These are phyloP conservation scores for Drosophila subobscura DNA, from an alignment of 1,140 invertebrate species.

Conservation along the genomic window DNA sequence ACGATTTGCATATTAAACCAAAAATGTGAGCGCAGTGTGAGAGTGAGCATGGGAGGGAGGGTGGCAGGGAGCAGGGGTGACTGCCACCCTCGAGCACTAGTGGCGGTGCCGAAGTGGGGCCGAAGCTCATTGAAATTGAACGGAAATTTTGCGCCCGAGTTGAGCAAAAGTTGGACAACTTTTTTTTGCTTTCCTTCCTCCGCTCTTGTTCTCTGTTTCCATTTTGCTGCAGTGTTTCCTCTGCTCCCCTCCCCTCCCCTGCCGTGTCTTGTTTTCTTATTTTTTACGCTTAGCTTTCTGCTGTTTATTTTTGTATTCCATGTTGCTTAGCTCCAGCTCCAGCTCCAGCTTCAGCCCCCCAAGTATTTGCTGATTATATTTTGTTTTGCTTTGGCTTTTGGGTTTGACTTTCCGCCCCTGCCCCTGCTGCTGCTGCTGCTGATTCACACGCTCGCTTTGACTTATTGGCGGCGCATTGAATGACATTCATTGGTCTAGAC, in stretches of 20 bases:
- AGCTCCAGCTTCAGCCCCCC: constrained; percentile 9
- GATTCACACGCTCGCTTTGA: constrained; percentile 72
- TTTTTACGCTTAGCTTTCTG: constrained; percentile 35
- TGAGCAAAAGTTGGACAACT: constrained; percentile 46
- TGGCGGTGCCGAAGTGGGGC: not conserved
- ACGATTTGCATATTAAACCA: constrained; percentile 57
- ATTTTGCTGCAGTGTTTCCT: not conserved
- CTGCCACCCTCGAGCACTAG: too few relatives aligned
- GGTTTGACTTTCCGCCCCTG: too few relatives aligned
- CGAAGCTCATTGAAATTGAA: constrained; percentile 43
- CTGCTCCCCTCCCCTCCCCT: not conserved
- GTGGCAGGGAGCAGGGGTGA: not conserved
- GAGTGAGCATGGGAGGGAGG: not conserved
- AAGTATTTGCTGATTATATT: constrained; percentile 56
- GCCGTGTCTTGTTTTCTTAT: too few relatives aligned
- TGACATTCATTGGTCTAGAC: constrained; percentile 69
- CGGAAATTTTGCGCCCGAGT: constrained; percentile 53
- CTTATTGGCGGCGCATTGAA: constrained; percentile 61
- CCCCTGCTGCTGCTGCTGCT: constrained; percentile 16
- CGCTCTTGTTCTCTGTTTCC: constrained; percentile 15
- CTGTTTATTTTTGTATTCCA: constrained; percentile 20
- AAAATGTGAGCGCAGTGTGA: not conserved
- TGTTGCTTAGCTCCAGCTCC: constrained; percentile 30
- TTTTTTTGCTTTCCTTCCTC: constrained; percentile 27
- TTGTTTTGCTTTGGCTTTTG: not conserved